Percentiles rank a stretch among this genome's conserved stretches.
Evolutionary conservation across 2,113 vertebrate species (phyloP).

Genomic region (Mugil cephalus): DNA sequence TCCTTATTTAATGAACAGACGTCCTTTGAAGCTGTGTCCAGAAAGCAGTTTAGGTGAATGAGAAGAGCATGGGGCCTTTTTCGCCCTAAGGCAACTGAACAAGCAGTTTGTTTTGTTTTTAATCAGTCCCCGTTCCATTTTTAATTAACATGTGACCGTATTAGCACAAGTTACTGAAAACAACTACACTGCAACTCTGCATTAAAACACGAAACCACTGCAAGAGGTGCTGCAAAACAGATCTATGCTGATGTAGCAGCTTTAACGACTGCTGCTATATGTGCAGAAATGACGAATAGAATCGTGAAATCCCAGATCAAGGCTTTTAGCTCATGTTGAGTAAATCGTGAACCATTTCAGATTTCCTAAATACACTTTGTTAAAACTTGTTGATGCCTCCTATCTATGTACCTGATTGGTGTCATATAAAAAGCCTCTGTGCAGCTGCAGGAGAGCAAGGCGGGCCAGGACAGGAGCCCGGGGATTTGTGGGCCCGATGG

Average conservation of each 20-base stretch:
- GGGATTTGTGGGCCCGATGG: slow-evolving; percentile 80
- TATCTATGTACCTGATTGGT: slow-evolving; percentile 88
- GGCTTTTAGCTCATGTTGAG: too few relatives aligned
- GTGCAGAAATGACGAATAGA: too few relatives aligned
- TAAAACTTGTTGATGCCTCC: rapidly evolving
- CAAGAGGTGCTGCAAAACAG: too few relatives aligned
- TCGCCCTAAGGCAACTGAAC: too few relatives aligned
- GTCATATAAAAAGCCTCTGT: slow-evolving; percentile 89
- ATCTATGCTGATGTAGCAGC: too few relatives aligned
- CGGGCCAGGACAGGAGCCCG: slow-evolving; percentile 87
- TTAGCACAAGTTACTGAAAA: too few relatives aligned
- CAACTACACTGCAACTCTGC: too few relatives aligned
- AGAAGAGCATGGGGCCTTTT: neutral
- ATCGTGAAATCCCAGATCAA: too few relatives aligned
- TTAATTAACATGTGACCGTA: too few relatives aligned
- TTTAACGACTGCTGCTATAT: too few relatives aligned
- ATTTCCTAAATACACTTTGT: rapidly evolving
- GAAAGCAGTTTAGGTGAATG: neutral
- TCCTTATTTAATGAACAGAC: neutral
- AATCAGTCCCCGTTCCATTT: neutral
- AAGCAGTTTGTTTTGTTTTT: neutral
- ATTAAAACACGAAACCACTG: too few relatives aligned
- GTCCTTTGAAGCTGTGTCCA: neutral
- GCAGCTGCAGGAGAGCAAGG: slow-evolving; percentile 90
- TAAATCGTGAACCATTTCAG: rapidly evolving